Percentiles rank a stretch among this genome's conserved stretches.
Conservation (phyloP, 2,113 vertebrate genomes). For the Pogonocichla stellata region DNA sequence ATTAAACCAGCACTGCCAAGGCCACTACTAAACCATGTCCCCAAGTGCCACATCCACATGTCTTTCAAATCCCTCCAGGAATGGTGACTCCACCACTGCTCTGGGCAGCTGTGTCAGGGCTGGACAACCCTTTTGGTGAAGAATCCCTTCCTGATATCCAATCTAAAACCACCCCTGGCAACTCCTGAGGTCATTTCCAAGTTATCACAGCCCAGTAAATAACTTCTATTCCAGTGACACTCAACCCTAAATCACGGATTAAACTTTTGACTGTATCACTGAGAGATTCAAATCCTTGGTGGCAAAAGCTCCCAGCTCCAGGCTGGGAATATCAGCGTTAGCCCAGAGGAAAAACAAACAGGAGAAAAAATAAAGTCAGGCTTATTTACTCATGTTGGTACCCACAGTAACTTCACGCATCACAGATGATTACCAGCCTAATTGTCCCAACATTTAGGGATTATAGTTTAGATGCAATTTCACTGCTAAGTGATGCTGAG, state of each 20-base stretch:
- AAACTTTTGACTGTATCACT: conserved; percentile 17
- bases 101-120: not conserved
- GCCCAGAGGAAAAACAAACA: not conserved
- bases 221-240: conserved; percentile 4
- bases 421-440: not conserved
- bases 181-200: not conserved
- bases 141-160: not conserved
- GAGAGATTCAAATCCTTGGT: not conserved
- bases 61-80: not conserved
- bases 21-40: not conserved
- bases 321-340: not conserved
- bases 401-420: not conserved
- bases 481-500: not conserved
- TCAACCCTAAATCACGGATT: not conserved
- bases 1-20: not conserved
- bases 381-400: not conserved
- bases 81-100: not conserved
- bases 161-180: not conserved
- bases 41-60: not conserved
- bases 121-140: not conserved
- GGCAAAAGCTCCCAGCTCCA: not conserved
- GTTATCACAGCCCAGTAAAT: not conserved
- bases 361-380: not conserved
- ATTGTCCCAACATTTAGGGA: not conserved
- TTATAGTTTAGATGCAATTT: not conserved